Conservation (phyloP, 1,140 invertebrate species). For the Saccostrea cuccullata region DNA sequence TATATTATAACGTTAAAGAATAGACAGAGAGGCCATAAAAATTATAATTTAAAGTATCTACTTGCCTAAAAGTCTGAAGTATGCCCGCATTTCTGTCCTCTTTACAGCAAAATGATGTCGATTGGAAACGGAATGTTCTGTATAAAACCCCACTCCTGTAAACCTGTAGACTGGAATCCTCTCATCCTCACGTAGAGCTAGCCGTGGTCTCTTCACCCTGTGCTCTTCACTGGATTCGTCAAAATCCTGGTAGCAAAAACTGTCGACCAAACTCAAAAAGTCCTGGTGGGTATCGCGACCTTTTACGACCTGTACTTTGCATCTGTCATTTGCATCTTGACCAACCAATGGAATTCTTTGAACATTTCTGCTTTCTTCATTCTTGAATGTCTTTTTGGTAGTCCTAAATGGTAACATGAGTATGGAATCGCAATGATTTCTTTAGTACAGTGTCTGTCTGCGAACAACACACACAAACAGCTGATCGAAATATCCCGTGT, state of each 20-base stretch:
- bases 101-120: conserved; percentile 26
- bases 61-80: neutral
- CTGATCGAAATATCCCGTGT: neutral
- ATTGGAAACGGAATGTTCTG: neutral
- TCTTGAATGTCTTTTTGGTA: neutral
- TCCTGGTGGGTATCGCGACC: neutral
- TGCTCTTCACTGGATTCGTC: neutral
- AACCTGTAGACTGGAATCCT: neutral
- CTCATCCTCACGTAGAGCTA: neutral
- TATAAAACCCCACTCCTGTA: neutral
- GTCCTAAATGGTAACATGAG: conserved; percentile 2
- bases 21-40: no score
- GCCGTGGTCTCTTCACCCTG: conserved; percentile 8
- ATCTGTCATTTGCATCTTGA: conserved; percentile 9
- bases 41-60: neutral
- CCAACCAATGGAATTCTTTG: neutral
- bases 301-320: conserved; percentile 13
- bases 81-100: conserved; percentile 15
- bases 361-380: neutral
- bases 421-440: neutral
- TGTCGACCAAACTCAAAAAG: neutral
- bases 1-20: no score
- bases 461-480: conserved; percentile 5
- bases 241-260: conserved; percentile 2
- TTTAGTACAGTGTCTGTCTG: neutral